Percentiles rank a stretch among this genome's conserved stretches.
Evolutionary conservation across 2,113 vertebrate species (phyloP).

Genomic region (Aegithalos caudatus): DNA sequence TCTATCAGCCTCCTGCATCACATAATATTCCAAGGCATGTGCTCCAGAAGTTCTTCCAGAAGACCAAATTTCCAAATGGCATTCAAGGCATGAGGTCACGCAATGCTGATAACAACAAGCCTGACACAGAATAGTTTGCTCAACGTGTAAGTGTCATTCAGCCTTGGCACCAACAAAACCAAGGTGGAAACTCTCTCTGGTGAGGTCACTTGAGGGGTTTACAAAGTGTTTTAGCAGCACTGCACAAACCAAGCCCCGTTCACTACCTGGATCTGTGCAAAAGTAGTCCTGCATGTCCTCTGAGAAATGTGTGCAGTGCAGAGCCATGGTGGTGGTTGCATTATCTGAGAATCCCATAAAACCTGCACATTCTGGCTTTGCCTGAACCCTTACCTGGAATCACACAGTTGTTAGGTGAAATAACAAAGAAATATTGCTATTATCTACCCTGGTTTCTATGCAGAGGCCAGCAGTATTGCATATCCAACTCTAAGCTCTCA

Average conservation of each 20-base stretch:
- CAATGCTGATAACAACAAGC: not conserved
- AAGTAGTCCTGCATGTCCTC: not conserved
- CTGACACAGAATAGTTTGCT: not conserved
- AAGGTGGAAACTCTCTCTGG: not conserved
- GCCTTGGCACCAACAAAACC: not conserved
- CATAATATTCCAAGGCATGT: not conserved
- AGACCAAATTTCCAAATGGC: not conserved
- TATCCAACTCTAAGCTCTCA: not conserved
- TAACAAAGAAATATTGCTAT: not conserved
- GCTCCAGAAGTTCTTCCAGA: not conserved
- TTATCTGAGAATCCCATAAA: not conserved
- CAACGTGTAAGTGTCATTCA: not conserved
- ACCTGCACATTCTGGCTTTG: not conserved
- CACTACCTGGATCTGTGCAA: not conserved
- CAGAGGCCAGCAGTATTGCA: not conserved
- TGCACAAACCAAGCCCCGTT: not conserved
- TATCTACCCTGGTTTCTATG: not conserved
- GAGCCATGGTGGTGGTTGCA: not conserved
- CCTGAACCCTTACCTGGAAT: not conserved
- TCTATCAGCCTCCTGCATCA: not conserved
- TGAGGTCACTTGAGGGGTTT: not conserved
- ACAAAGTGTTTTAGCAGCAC: not conserved
- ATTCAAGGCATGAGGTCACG: not conserved
- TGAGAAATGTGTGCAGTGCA: rapidly evolving
- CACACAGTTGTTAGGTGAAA: not conserved